Percentiles rank a stretch among this genome's conserved stretches.
These are phyloP conservation scores for Columba guinea DNA, from an alignment of 2,797 vertebrate genomes.

Conservation along the genomic window DNA sequence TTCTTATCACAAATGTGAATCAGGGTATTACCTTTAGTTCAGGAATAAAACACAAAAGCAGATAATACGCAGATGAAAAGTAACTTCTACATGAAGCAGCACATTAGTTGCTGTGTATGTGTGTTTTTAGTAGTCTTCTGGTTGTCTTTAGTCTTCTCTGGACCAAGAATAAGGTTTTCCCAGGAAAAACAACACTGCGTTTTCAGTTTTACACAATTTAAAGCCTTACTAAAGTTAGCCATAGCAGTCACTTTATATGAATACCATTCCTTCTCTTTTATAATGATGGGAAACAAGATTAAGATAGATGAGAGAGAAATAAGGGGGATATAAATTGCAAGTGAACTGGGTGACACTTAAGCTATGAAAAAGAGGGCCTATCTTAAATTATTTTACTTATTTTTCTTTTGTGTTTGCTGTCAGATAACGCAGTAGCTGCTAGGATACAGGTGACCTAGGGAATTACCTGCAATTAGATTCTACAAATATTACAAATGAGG, in stretches of 20 bases:
- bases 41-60: not conserved
- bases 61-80: not conserved
- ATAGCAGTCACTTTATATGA: not conserved
- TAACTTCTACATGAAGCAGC: not conserved
- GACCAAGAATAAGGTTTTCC: not conserved
- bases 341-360: not conserved
- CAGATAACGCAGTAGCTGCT: not conserved
- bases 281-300: not conserved
- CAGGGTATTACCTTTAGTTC: not conserved
- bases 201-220: not conserved
- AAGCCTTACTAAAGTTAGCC: not conserved
- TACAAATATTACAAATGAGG: not conserved
- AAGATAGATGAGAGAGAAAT: not conserved
- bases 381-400: not conserved
- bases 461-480: not conserved
- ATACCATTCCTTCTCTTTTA: not conserved
- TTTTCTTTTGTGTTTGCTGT: not conserved
- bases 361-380: not conserved
- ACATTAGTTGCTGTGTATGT: not conserved
- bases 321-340: not conserved
- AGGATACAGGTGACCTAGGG: not conserved
- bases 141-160: not conserved
- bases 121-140: not conserved
- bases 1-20: not conserved
- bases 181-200: not conserved